Evolutionary conservation across 2,888 invertebrate species (phyloP).

Genomic region (Athetis lepigone): DNA sequence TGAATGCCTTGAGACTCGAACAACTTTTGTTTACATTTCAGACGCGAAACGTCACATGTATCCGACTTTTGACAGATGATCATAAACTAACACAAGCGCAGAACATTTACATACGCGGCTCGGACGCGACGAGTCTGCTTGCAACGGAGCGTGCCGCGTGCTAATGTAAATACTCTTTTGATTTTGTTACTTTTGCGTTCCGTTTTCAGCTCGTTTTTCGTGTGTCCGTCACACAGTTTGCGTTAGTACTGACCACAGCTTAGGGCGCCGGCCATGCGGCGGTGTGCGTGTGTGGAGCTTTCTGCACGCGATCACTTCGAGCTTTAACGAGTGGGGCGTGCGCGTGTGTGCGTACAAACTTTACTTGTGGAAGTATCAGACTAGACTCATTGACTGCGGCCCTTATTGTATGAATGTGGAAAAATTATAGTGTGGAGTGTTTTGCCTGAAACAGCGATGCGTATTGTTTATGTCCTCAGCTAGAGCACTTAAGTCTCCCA

Average conservation of each 20-base stretch:
- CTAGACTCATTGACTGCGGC: constrained; percentile 91
- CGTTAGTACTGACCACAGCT: constrained; percentile 90
- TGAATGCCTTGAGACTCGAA: constrained; percentile 75
- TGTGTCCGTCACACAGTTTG: constrained; percentile 91
- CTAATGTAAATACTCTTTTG: constrained; percentile 72
- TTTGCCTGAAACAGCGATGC: constrained; percentile 88
- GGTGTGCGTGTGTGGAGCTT: constrained; percentile 89
- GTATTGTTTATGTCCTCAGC: constrained; percentile 86
- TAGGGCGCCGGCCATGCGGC: constrained; percentile 88
- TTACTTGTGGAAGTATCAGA: constrained; percentile 87
- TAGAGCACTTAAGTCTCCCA: constrained; percentile 87
- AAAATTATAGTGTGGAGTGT: constrained; percentile 89
- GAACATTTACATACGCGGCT: constrained; percentile 84
- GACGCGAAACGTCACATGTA: constrained; percentile 88
- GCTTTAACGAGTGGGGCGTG: constrained; percentile 86
- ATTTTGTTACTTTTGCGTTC: constrained; percentile 84
- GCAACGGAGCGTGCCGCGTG: constrained; percentile 63
- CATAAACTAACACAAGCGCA: constrained; percentile 86
- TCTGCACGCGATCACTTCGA: constrained; percentile 89
- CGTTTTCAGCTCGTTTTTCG: constrained; percentile 90
- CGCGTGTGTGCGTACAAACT: constrained; percentile 83
- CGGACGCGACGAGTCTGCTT: constrained; percentile 68
- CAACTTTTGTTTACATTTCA: constrained; percentile 89
- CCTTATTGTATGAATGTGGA: constrained; percentile 91
- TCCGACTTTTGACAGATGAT: constrained; percentile 89